A percentile compares a stretch with the other conserved stretches of the same genome.
Evolutionary conservation across 2,113 vertebrate genomes (phyloP).

Genomic region (Platycercus adscitus): DNA sequence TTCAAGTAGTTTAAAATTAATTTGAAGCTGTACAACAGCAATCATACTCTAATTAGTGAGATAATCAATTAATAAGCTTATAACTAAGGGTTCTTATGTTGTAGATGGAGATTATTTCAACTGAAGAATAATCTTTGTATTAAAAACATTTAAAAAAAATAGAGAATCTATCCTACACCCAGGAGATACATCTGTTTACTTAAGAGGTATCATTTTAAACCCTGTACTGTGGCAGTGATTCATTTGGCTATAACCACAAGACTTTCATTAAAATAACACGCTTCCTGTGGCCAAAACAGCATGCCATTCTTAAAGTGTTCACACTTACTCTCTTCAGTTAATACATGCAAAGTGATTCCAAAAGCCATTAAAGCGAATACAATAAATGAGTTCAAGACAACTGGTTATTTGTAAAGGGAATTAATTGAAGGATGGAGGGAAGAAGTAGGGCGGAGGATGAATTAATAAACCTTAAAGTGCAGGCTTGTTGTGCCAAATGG

Average conservation of each 20-base stretch:
- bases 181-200: background rate
- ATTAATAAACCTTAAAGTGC: constrained; percentile 6
- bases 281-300: constrained; percentile 3
- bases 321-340: background rate
- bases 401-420: background rate
- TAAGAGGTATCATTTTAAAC: background rate
- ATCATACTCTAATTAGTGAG: constrained; percentile 43
- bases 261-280: constrained; percentile 25
- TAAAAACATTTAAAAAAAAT: background rate
- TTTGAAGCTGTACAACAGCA: background rate
- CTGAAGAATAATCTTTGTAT: background rate
- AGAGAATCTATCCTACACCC: background rate
- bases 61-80: constrained; percentile 61
- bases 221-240: background rate
- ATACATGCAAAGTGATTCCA: constrained; percentile 13
- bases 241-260: background rate
- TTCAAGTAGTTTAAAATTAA: constrained; percentile 44
- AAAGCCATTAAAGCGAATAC: constrained; percentile 24
- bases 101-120: constrained; percentile 3
- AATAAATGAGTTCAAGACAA: constrained; percentile 21
- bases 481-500: constrained; percentile 1
- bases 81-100: constrained; percentile 10
- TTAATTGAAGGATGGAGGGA: constrained; percentile 12
- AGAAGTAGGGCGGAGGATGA: background rate
- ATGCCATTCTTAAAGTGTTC: background rate